Conservation (phyloP, 2,113 vertebrate genomes). For the Pachypanchax playfairii region DNA sequence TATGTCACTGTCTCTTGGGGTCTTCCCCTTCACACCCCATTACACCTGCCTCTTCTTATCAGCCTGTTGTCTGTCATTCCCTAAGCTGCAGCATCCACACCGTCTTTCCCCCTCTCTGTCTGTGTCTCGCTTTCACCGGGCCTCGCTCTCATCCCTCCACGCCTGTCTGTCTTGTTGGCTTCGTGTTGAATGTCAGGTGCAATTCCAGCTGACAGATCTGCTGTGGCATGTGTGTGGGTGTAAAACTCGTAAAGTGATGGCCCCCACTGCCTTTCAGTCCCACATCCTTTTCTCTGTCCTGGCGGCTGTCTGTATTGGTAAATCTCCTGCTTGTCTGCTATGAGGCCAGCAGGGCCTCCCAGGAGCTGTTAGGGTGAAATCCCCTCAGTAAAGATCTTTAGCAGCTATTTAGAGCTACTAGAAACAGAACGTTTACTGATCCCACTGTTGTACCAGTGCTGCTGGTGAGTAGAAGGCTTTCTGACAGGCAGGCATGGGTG, state of each 20-base stretch:
- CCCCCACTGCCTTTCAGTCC: conserved; percentile 15
- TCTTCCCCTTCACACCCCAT: conserved; percentile 87
- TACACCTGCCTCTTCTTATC: conserved; percentile 81
- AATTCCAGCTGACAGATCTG: conserved; percentile 67
- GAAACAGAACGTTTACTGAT: conserved; percentile 56
- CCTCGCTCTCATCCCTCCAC: conserved; percentile 36
- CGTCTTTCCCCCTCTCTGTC: conserved; percentile 12
- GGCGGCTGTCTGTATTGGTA: conserved; percentile 45
- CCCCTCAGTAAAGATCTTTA: conserved; percentile 61
- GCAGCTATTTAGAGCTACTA: conserved; percentile 58
- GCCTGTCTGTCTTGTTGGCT: conserved; percentile 66
- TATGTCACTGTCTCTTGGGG: conserved; percentile 63
- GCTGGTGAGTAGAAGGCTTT: conserved; percentile 19
- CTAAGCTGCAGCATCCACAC: conserved; percentile 38
- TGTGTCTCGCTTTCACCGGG: conserved; percentile 28
- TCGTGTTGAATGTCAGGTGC: conserved; percentile 71
- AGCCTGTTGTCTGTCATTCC: conserved; percentile 76
- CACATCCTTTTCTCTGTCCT: conserved; percentile 39
- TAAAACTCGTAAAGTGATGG: conserved; percentile 71
- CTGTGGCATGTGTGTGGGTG: conserved; percentile 67
- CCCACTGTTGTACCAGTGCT: conserved; percentile 25
- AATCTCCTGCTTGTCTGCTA: conserved; percentile 43
- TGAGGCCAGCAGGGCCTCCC: conserved; percentile 63
- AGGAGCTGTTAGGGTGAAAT: conserved; percentile 71
- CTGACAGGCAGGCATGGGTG: conserved; percentile 6